Evolutionary conservation across 2,888 invertebrate species (phyloP).

Genomic region (Amiota minor): DNA sequence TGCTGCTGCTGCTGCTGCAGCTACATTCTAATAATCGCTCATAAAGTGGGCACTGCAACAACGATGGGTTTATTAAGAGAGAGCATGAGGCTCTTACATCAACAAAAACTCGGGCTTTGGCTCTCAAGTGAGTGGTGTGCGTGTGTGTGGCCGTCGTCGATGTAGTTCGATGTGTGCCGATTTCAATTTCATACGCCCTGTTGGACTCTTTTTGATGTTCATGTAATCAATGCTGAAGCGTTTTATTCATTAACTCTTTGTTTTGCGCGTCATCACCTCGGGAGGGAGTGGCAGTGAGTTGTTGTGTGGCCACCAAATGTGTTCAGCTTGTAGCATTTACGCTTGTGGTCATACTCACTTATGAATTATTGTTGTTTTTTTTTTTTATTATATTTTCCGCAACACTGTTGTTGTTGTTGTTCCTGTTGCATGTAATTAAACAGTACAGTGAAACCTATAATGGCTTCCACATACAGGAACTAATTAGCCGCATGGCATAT

Average conservation of each 20-base stretch:
- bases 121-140: background rate
- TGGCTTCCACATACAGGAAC: no score
- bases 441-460: background rate
- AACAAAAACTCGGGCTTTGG: background rate
- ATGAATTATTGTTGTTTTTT: no score
- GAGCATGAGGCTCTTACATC: no score
- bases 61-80: conserved; percentile 9
- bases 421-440: conserved; percentile 22
- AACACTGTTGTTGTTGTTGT: no score
- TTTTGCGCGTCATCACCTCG: conserved; percentile 31
- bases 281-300: conserved; percentile 21
- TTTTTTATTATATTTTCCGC: no score
- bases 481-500: no score
- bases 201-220: conserved; percentile 49
- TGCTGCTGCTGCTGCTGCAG: background rate
- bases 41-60: background rate
- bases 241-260: conserved; percentile 58
- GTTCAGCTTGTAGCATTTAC: no score
- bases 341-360: no score
- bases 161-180: conserved; percentile 42
- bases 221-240: conserved; percentile 40
- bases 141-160: conserved; percentile 56
- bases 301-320: conserved; percentile 1
- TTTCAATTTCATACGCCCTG: conserved; percentile 66
- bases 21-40: background rate